phyloP scores from a whole-genome alignment of 2,797 vertebrate species.

The Eurystomus glaucurus region DNA sequence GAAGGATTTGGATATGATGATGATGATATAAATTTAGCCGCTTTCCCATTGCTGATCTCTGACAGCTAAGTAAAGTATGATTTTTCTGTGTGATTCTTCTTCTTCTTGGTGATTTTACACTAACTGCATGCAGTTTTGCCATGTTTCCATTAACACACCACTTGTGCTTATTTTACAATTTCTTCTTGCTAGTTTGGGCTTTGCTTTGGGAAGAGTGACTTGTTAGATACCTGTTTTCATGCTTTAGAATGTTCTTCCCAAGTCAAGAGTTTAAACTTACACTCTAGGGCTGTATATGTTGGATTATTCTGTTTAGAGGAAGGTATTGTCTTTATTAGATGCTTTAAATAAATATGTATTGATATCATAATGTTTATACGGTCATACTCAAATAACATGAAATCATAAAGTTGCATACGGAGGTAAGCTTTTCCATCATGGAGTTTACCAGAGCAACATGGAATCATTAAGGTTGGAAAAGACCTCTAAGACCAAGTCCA shows the following conservation, averaged over 20 bases:
- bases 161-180: constrained; percentile 38
- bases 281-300: not conserved
- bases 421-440: constrained; percentile 26
- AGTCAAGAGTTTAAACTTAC: not conserved
- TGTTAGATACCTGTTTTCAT: not conserved
- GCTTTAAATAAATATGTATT: not conserved
- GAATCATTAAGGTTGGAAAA: too few species aligned
- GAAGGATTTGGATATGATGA: constrained; percentile 45
- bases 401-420: not conserved
- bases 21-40: constrained; percentile 53
- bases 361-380: not conserved
- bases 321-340: not conserved
- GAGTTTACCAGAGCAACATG: not conserved
- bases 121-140: constrained; percentile 82
- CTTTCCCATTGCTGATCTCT: constrained; percentile 68
- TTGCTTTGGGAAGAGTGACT: constrained; percentile 43
- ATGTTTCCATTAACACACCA: constrained; percentile 72
- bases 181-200: constrained; percentile 35
- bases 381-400: not conserved
- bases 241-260: not conserved
- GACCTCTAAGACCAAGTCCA: too few species aligned
- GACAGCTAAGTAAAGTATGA: constrained; percentile 65
- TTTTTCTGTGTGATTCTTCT: constrained; percentile 72
- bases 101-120: constrained; percentile 75
- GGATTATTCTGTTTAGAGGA: not conserved